A percentile compares a stretch with the other conserved stretches of the same genome.
Evolutionary conservation across 1,140 invertebrate genomes (phyloP).

Genomic region (Heliconius nattereri): DNA sequence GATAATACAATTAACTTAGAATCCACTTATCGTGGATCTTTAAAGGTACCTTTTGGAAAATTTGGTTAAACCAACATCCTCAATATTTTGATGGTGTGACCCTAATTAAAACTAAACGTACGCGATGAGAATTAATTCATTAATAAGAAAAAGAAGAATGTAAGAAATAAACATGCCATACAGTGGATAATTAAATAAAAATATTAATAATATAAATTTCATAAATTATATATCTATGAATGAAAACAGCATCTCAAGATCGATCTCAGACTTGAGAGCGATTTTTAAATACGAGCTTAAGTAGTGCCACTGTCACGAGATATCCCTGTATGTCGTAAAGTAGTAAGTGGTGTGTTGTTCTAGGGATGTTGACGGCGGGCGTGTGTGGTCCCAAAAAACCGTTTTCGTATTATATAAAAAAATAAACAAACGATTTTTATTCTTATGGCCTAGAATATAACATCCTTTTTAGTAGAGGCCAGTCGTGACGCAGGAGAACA

Average conservation of each 20-base stretch:
- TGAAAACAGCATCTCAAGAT: too few species aligned
- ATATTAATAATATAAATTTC: too few species aligned
- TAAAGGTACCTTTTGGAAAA: too few species aligned
- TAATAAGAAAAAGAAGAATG: neutral
- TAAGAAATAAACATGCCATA: too few species aligned
- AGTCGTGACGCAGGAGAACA: too few species aligned
- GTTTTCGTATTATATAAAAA: conserved; percentile 25
- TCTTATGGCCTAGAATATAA: conserved; percentile 29
- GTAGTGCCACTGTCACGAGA: conserved; percentile 52
- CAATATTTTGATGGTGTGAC: neutral
- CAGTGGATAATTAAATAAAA: too few species aligned
- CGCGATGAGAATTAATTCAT: conserved; percentile 20
- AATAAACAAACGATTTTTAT: conserved; percentile 39
- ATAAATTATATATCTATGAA: too few species aligned
- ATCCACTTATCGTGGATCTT: too few species aligned
- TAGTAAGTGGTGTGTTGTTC: conserved; percentile 76
- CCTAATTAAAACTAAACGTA: conserved; percentile 13
- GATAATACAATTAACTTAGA: too few species aligned
- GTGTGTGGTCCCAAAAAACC: conserved; percentile 73
- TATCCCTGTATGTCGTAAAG: conserved; percentile 70
- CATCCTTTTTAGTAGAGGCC: neutral
- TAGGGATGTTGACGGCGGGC: conserved; percentile 65
- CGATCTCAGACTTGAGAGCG: too few species aligned
- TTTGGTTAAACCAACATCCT: too few species aligned
- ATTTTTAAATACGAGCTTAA: too few species aligned